These are phyloP conservation scores for Borostomias antarcticus DNA, from an alignment of 2,797 vertebrate genomes.

Conservation along the genomic window DNA sequence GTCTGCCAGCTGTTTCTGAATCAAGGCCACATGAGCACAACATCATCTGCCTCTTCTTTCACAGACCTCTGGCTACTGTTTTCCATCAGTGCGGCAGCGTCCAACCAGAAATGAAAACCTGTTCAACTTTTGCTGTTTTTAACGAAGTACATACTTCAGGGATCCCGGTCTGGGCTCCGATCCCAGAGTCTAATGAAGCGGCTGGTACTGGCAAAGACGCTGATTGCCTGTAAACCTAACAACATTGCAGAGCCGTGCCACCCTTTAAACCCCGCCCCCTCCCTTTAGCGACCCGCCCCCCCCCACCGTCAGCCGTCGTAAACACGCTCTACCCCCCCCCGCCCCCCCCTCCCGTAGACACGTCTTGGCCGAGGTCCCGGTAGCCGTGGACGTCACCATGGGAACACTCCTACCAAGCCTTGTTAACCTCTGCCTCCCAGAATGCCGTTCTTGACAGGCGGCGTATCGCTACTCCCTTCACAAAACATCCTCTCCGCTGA, in stretches of 20 bases:
- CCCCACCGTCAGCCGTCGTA: background rate
- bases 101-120: conserved; percentile 20
- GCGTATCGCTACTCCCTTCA: conserved; percentile 35
- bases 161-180: conserved; percentile 34
- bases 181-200: conserved; percentile 33
- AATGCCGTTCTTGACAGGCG: conserved; percentile 59
- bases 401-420: conserved; percentile 55
- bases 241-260: conserved; percentile 33
- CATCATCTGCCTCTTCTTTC: conserved; percentile 17
- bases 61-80: conserved; percentile 23
- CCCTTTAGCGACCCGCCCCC: conserved; percentile 18
- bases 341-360: conserved; percentile 24
- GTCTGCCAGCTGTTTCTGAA: conserved; percentile 30
- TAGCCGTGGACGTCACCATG: conserved; percentile 54
- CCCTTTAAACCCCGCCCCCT: background rate
- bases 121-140: conserved; percentile 36
- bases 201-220: conserved; percentile 24
- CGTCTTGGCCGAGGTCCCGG: conserved; percentile 44
- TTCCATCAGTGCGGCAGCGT: conserved; percentile 34
- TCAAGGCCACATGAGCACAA: conserved; percentile 17
- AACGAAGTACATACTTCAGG: conserved; percentile 45
- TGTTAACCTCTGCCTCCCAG: conserved; percentile 56
- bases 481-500: conserved; percentile 49
- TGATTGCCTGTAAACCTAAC: conserved; percentile 54
- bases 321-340: conserved; percentile 13